Conservation (phyloP, 2,113 vertebrate species). For the Leptodactylus fuscus region DNA sequence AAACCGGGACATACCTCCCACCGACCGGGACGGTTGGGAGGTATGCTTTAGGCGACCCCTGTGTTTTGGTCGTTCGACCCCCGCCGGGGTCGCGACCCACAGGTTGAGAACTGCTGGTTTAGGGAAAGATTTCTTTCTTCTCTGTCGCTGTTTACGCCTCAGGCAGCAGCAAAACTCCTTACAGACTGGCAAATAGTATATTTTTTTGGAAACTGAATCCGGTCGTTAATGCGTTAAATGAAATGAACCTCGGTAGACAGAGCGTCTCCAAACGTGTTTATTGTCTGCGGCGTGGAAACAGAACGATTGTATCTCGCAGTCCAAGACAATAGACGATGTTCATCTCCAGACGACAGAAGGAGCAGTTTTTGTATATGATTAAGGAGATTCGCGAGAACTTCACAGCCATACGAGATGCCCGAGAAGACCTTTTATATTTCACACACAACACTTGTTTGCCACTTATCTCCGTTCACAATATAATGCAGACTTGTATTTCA, state of each 20-base stretch:
- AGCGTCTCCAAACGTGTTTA: conserved; percentile 70
- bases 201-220: neutral
- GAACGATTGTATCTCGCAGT: conserved; percentile 68
- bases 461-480: conserved; percentile 9
- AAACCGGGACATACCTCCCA: no score
- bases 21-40: no score
- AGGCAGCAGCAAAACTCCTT: neutral
- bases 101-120: no score
- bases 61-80: no score
- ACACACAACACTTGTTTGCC: neutral
- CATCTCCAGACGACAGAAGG: conserved; percentile 38
- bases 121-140: no score
- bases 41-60: no score
- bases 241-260: conserved; percentile 67
- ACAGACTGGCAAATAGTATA: neutral
- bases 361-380: conserved; percentile 11
- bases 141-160: no score
- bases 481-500: conserved; percentile 22
- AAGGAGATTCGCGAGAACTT: conserved; percentile 2
- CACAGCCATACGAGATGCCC: neutral
- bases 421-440: neutral
- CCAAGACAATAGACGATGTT: conserved; percentile 56
- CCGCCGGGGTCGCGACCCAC: no score
- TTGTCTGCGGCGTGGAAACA: conserved; percentile 61
- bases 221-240: conserved; percentile 64